A percentile compares a stretch with the other conserved stretches of the same genome.
Conservation (phyloP, 1,140 invertebrate species). For the Plodia interpunctella region DNA sequence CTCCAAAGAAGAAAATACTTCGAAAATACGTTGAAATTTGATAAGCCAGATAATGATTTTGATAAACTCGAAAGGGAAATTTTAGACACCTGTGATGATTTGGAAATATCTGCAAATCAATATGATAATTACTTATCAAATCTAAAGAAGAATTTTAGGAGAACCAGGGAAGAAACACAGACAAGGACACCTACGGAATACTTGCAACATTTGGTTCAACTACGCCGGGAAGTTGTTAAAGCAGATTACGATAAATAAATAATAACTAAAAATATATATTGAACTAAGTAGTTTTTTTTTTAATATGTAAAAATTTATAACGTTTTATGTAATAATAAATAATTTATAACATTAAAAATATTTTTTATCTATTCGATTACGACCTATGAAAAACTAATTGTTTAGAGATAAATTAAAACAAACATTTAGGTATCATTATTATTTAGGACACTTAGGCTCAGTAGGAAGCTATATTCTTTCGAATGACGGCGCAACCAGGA, state of each 20-base stretch:
- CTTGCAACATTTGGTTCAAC: conserved; percentile 56
- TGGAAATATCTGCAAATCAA: conserved; percentile 43
- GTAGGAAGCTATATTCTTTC: too few relatives aligned
- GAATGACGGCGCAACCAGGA: too few relatives aligned
- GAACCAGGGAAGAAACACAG: conserved; percentile 15
- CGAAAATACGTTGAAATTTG: conserved; percentile 20
- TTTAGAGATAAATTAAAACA: too few relatives aligned
- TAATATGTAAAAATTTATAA: too few relatives aligned
- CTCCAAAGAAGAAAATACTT: conserved; percentile 24
- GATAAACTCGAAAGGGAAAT: conserved; percentile 44
- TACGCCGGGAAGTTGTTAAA: conserved; percentile 49
- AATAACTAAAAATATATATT: too few relatives aligned
- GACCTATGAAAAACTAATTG: too few relatives aligned
- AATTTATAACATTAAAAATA: too few relatives aligned
- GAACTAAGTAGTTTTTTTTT: too few relatives aligned
- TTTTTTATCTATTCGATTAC: too few relatives aligned
- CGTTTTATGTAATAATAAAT: too few relatives aligned
- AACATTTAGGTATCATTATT: too few relatives aligned
- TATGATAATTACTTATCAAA: conserved; percentile 47
- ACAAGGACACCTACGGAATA: conserved; percentile 51
- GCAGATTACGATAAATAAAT: conserved; percentile 16
- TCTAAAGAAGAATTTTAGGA: conserved; percentile 18
- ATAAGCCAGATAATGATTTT: conserved; percentile 24
- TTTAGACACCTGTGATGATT: conserved; percentile 40
- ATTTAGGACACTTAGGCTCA: too few relatives aligned